Base-by-base conservation (phyloP, 2,797 vertebrate species). In the Manis javanica region DNA sequence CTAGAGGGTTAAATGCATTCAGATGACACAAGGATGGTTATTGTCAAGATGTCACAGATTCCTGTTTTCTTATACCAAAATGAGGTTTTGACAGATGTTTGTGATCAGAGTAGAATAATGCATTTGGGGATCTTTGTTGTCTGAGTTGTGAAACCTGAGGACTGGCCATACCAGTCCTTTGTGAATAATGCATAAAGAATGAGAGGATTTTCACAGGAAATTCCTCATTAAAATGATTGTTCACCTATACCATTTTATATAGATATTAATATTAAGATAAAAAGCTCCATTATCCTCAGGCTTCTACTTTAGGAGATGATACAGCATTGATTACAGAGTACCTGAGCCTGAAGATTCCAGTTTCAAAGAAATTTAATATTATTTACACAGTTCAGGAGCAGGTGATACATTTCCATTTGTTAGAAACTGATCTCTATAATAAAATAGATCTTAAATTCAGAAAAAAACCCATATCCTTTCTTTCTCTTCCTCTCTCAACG, bases 1-100 rank as follows among this genome's bases (percentile, higher is more conserved):
- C 95, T 99, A 2, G 89, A 98, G 84, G 98, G 87, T 97, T 99
- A 98, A 98, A 64, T 18, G 83, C 64, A 7, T 14, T 72, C 81
- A 57, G 34, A 26, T 46, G 51, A 66, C 13, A 5, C 0, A 24
- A 72, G 24, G 55, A 23, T 26, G 31, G 34, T 16, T 53, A 61
- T 24, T 51, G 23, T 39, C 5, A 8, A 34, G 68, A 42, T 14
- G 53, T 57, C 46, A 42, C 19, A 21, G 31, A 21, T 68, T 34
- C 63, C 55, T 71, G 24, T 66, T 34, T 66, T 26, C 87, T 83
- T 66, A 6, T 11, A 83, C 63, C 24, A 15, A 59, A 24, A 49
- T 7, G 4, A 74, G 59, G 24, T 55, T 31, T n/a, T 74, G 59
- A 78, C 51, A 64, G 37, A 57, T 26, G 74, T 63, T 64, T 61